phyloP scores from a whole-genome alignment of 1,140 invertebrate species.

The Chlorops oryzae region DNA sequence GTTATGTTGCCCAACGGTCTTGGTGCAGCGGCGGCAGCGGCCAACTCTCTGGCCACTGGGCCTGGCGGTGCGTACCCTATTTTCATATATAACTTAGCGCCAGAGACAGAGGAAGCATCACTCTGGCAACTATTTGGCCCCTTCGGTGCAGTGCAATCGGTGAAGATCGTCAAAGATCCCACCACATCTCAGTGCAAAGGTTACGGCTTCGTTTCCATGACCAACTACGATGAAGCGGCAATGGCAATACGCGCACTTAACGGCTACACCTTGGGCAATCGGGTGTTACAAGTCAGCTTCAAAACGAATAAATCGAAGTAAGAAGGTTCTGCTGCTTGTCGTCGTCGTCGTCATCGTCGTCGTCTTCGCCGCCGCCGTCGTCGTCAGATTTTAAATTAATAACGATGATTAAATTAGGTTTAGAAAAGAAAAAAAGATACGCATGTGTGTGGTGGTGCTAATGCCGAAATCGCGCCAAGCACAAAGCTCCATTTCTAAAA shows the following conservation, averaged over 20 bases:
- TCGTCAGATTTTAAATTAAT: too few relatives aligned
- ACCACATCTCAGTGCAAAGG: conserved; percentile 99
- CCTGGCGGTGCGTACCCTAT: conserved; percentile 86
- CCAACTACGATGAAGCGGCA: conserved; percentile 96
- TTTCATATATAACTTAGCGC: conserved; percentile 97
- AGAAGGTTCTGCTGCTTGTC: too few relatives aligned
- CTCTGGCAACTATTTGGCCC: conserved; percentile 99
- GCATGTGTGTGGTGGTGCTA: too few relatives aligned
- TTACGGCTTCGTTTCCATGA: conserved; percentile 99
- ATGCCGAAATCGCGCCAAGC: too few relatives aligned
- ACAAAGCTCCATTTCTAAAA: too few relatives aligned
- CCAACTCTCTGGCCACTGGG: conserved; percentile 51
- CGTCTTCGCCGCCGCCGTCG: too few relatives aligned
- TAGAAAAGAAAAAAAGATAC: too few relatives aligned
- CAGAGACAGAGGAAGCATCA: conserved; percentile 96
- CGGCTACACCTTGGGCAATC: conserved; percentile 92
- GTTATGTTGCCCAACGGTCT: conserved; percentile 70
- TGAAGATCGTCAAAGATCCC: conserved; percentile 96
- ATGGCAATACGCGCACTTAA: conserved; percentile 97
- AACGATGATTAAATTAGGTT: too few relatives aligned
- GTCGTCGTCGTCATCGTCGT: too few relatives aligned
- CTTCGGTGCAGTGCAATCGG: conserved; percentile 97
- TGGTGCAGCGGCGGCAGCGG: conserved; percentile 68
- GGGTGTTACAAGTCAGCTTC: conserved; percentile 97
- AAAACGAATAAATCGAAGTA: conserved; percentile 84